A percentile compares a stretch with the other conserved stretches of the same genome.
These are phyloP conservation scores for Lepidonotus clava DNA, from an alignment of 2,888 invertebrate genomes.

Conservation along the genomic window DNA sequence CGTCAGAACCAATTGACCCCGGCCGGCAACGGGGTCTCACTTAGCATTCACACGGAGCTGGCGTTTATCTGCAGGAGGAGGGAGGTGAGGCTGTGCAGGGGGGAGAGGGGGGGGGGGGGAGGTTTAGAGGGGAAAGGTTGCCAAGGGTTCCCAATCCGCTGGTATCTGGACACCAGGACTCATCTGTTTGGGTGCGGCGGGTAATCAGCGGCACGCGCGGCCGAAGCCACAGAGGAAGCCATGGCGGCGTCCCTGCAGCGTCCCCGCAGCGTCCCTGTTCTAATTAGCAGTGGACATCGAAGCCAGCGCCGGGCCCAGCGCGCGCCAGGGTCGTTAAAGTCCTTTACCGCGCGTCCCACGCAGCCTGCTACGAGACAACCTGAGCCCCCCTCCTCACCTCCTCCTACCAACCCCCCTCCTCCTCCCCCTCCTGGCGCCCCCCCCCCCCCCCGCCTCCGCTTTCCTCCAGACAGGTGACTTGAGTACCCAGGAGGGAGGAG, in stretches of 20 bases:
- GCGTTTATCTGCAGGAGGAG: neutral
- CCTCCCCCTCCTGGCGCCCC: too few relatives aligned
- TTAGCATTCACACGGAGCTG: conserved; percentile 18
- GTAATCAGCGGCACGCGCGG: neutral
- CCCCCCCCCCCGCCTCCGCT: too few relatives aligned
- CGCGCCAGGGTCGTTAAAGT: neutral
- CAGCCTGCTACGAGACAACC: neutral
- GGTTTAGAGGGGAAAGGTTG: too few relatives aligned
- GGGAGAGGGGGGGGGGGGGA: neutral
- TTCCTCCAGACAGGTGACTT: too few relatives aligned
- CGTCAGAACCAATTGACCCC: conserved; percentile 8
- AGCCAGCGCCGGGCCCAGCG: conserved; percentile 1
- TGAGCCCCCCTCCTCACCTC: neutral
- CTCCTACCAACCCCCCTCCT: neutral
- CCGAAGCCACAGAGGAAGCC: conserved; percentile 40
- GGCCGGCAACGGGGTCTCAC: neutral
- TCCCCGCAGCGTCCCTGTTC: too few relatives aligned
- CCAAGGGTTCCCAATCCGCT: neutral
- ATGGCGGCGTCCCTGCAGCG: too few relatives aligned
- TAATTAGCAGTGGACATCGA: conserved; percentile 36
- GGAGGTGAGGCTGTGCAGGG: too few relatives aligned
- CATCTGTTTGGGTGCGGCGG: neutral
- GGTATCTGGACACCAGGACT: conserved; percentile 8
- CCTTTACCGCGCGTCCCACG: neutral
- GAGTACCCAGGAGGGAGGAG: too few relatives aligned